Conservation (phyloP, 1,140 invertebrate species). For the Procambarus clarkii region DNA sequence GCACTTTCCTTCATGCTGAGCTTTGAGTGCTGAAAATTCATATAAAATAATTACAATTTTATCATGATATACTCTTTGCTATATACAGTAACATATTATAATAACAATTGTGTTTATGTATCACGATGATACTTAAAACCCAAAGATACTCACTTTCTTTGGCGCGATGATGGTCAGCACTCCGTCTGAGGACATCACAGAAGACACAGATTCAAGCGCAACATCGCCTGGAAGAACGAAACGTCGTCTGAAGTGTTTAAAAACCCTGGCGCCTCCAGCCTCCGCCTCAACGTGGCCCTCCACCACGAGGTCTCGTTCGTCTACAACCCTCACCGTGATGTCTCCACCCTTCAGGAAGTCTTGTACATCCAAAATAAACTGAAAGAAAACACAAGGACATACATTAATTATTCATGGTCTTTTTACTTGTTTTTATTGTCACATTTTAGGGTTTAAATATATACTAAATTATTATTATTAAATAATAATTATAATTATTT, state of each 20-base stretch:
- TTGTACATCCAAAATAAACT: constrained; percentile 60
- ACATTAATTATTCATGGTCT: neutral
- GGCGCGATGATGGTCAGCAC: constrained; percentile 75
- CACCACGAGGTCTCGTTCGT: constrained; percentile 50
- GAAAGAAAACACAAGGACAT: neutral
- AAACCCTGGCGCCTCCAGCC: neutral
- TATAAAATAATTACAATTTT: neutral
- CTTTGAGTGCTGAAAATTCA: neutral
- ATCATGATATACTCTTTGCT: neutral
- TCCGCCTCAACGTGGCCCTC: constrained; percentile 18
- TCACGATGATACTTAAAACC: too few species aligned
- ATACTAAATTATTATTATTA: neutral
- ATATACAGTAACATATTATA: neutral
- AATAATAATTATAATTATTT: neutral
- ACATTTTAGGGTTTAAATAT: too few species aligned
- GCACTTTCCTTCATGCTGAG: neutral
- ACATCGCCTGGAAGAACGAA: constrained; percentile 82
- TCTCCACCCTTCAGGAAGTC: constrained; percentile 53
- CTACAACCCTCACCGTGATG: constrained; percentile 38
- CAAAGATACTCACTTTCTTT: constrained; percentile 19
- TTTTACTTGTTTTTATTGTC: neutral
- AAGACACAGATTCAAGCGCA: constrained; percentile 80
- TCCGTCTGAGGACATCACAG: constrained; percentile 58
- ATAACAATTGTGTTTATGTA: too few species aligned
- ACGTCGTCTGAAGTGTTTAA: constrained; percentile 85